Percentiles rank a stretch among this genome's conserved stretches.
phyloP scores from a whole-genome alignment of 2,113 vertebrate species.

The Orycteropus afer region DNA sequence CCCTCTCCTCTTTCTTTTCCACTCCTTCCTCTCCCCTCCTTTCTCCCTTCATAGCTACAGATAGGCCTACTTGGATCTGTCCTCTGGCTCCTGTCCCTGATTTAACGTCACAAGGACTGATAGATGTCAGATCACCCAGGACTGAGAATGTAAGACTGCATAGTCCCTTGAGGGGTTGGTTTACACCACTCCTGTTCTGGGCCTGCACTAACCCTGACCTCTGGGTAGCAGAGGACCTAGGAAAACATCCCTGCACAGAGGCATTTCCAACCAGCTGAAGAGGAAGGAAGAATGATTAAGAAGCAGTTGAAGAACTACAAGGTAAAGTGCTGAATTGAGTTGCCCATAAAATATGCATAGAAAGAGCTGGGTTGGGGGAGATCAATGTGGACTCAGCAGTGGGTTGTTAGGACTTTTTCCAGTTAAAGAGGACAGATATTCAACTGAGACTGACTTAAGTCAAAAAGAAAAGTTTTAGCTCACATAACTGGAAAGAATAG shows the following conservation, averaged over 20 bases:
- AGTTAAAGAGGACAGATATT: neutral
- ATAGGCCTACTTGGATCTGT: neutral
- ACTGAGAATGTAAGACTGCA: neutral
- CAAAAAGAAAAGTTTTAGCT: neutral
- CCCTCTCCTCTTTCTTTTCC: neutral
- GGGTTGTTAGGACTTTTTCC: neutral
- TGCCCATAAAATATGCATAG: neutral
- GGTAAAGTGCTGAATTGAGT: too few species aligned
- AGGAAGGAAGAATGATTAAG: neutral
- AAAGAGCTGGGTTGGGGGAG: neutral
- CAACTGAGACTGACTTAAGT: neutral
- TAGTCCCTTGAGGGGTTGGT: neutral
- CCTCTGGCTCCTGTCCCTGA: neutral
- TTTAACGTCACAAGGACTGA: rapidly evolving
- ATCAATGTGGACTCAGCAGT: neutral
- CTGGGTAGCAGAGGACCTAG: neutral
- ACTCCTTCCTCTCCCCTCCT: neutral
- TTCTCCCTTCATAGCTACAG: neutral
- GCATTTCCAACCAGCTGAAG: neutral
- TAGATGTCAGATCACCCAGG: neutral
- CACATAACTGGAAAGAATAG: too few species aligned
- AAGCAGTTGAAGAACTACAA: neutral
- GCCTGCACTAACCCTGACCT: neutral
- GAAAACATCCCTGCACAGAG: neutral
- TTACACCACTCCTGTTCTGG: rapidly evolving